A percentile compares a stretch with the other conserved stretches of the same genome.
phyloP scores from a whole-genome alignment of 2,797 vertebrate genomes.

The Melanotaenia trifasciata region DNA sequence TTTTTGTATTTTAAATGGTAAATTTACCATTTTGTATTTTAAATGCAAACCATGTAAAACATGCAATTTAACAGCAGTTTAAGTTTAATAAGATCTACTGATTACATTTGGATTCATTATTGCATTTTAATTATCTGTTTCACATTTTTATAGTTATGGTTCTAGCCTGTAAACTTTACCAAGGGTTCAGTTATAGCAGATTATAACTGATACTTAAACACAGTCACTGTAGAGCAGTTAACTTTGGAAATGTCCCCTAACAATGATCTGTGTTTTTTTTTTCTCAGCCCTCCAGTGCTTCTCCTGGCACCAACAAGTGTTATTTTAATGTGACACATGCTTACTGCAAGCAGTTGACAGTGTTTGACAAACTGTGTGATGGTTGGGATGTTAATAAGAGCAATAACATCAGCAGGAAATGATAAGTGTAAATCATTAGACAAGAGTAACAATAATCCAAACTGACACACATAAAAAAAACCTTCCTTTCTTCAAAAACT shows the following conservation, averaged over 20 bases:
- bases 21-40: not conserved
- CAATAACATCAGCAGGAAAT: slow-evolving; percentile 22
- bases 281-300: not conserved
- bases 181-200: not conserved
- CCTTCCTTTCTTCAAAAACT: not conserved
- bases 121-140: not conserved
- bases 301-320: slow-evolving; percentile 25
- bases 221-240: not conserved
- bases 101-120: not conserved
- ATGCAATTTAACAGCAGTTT: not conserved
- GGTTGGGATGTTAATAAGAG: slow-evolving; percentile 59
- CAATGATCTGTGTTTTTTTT: not conserved
- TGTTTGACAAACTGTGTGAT: slow-evolving; percentile 35
- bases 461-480: not conserved
- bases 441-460: not conserved
- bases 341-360: slow-evolving; percentile 61
- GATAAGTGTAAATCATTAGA: slow-evolving; percentile 25
- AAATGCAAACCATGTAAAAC: not conserved
- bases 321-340: slow-evolving; percentile 47
- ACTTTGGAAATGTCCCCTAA: not conserved
- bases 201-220: not conserved
- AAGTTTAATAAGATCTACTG: too few species aligned
- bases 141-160: not conserved
- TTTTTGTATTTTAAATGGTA: not conserved
- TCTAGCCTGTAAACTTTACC: not conserved